These are phyloP conservation scores for Polia nebulosa DNA, from an alignment of 2,888 invertebrate species.

Conservation along the genomic window DNA sequence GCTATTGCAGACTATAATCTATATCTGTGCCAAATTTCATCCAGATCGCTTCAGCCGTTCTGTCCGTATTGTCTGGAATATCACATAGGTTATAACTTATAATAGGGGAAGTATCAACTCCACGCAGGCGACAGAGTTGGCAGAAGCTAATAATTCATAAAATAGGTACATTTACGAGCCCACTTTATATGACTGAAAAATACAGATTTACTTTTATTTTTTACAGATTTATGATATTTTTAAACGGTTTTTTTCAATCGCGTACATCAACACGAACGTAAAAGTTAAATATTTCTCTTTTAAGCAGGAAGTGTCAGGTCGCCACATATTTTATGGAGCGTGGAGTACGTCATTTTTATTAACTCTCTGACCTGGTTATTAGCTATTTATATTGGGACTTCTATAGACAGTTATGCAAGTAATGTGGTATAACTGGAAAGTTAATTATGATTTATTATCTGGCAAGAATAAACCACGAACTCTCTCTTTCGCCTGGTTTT, in stretches of 20 bases:
- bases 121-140: too few relatives aligned
- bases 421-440: not conserved
- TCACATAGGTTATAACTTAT: too few relatives aligned
- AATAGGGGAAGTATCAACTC: too few relatives aligned
- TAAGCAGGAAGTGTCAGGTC: slow-evolving; percentile 37
- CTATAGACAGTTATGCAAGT: not conserved
- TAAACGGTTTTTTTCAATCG: slow-evolving; percentile 21
- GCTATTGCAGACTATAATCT: too few relatives aligned
- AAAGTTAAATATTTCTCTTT: slow-evolving; percentile 21
- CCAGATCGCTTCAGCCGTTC: too few relatives aligned
- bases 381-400: slow-evolving; percentile 24
- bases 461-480: not conserved
- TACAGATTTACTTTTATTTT: slow-evolving; percentile 1
- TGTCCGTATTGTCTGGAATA: too few relatives aligned
- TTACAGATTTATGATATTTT: slow-evolving; percentile 30
- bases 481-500: too few relatives aligned
- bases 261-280: slow-evolving; percentile 24
- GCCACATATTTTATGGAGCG: slow-evolving; percentile 28
- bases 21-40: too few relatives aligned
- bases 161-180: slow-evolving; percentile 7
- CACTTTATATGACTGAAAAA: slow-evolving; percentile 20
- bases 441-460: not conserved
- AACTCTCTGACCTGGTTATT: slow-evolving; percentile 45
- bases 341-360: slow-evolving; percentile 44
- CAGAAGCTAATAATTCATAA: slow-evolving; percentile 40